Base-by-base conservation (phyloP, 2,797 vertebrate genomes). In the Ptychadena robeensis region DNA sequence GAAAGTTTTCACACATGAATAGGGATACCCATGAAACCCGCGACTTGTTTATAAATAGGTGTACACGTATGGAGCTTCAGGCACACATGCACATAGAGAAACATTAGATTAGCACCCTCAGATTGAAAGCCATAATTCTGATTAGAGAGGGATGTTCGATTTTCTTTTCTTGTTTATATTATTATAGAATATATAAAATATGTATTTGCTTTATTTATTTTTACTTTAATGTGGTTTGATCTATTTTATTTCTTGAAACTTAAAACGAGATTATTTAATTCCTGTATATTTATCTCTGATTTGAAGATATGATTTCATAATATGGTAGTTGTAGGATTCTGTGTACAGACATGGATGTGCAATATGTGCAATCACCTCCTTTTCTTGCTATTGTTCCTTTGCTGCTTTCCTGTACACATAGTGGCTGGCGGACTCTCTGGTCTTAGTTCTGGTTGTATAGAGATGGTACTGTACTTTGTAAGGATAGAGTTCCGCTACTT, bases 101-200 rank as follows among this genome's bases (percentile, higher is more conserved):
- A 22, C 18, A 22, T 53, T n/a, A 22, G 40, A 67, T 6, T 22
- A 67, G 18, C 15, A 9, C 27, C 18, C 28, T 48, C 7, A 37
- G 27, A 67, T n/a, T n/a, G 34, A 67, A 78, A 78, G 75, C 75
- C 75, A 78, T 78, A 78, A 32, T 66, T 30, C 37, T 32, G 18
- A 27, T 53, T 66, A 18, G 25, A 78, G 38, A 22, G 35, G 63
- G 28, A 10, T 9, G 9, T 73, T 61, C n/a, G n/a, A n/a, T n/a
- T n/a, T n/a, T n/a, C n/a, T 31, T 34, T 25, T 40, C 10, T 64
- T 75, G 37, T 59, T 3, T 18, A 40, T 64, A 6, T 9, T 68
- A 31, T 68, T 79, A 68, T 79, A 14, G 27, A 57, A 32, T 79
- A 15, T 35, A 15, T 78, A 34, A 25, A 44, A 59, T 32, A 37